Evolutionary conservation across 2,113 vertebrate species (phyloP), one percentile per base, ranked within the genome.

Genomic region (Mastomys natalensis): DNA sequence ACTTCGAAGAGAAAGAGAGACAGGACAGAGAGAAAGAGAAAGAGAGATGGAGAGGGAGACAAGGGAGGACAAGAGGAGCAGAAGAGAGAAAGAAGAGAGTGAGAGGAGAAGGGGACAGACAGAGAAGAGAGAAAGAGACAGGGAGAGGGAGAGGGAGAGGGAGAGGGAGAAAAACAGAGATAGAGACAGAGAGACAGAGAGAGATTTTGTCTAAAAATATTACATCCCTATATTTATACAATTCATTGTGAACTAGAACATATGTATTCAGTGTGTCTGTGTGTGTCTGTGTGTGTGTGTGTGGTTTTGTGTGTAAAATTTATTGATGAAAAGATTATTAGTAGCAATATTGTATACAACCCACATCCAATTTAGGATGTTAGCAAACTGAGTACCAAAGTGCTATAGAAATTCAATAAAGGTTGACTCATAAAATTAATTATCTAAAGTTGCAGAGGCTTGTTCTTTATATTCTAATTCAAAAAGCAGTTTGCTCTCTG

Each of bases 401-500:
- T 15, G 68, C 40, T 73, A 82, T 93, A 74, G 84, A 55, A 96
- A 92, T 90, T 93, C 94, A 93, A 91, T 96, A 89, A 91, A 48
- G 3, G 3, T 90, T 93, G 78, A 96, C 84, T 89, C 70, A 86
- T 81, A 95, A 95, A 95, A 90, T 95, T 84, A 93, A 95, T 93
- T 95, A 48, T 66, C 40, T 92, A 70, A 87, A 55, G 16, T 87
- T 91, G 95, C 86, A 95, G 84, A 93, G 31, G 2, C 37, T 26
- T 74, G 9, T 68, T 87, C 12, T 84, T 43, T 19, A 0, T 68
- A 5, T 34, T 34, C 66, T 34, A 31, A 68, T 68, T 34, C 12
- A 34, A 68, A 68, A 68, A 68, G 66, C 66, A 15, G 45, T 48
- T 93, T 87, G 62, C 11, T 74, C 77, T 78, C 74, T 78, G 13